Percentiles rank a stretch among this genome's conserved stretches.
Evolutionary conservation across 2,888 invertebrate genomes (phyloP).

Genomic region (Eretmocerus hayati): DNA sequence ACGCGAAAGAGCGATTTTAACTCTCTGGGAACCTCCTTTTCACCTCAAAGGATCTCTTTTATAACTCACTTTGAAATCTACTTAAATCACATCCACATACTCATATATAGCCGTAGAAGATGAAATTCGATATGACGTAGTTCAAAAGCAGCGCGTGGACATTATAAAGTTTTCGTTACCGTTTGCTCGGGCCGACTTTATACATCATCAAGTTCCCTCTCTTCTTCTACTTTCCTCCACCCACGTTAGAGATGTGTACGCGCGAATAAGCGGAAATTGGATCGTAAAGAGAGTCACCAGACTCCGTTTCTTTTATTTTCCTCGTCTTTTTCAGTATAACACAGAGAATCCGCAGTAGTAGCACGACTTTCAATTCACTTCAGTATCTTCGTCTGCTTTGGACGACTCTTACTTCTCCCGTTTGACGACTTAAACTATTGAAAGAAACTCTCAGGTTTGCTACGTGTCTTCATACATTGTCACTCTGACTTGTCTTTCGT

Average conservation of each 20-base stretch:
- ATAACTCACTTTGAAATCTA: slow-evolving; percentile 19
- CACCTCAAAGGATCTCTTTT: slow-evolving; percentile 8
- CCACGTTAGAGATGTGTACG: slow-evolving; percentile 12
- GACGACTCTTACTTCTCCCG: background rate
- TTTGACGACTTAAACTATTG: slow-evolving; percentile 12
- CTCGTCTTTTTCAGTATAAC: background rate
- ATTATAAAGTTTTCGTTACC: slow-evolving; percentile 22
- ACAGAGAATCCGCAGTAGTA: slow-evolving; percentile 10
- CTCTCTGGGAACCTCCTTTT: slow-evolving; percentile 9
- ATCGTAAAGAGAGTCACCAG: slow-evolving; percentile 21
- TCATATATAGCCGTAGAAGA: slow-evolving; percentile 1
- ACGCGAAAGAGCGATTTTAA: slow-evolving; percentile 8
- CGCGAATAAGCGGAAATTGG: slow-evolving; percentile 25
- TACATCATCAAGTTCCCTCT: slow-evolving; percentile 10
- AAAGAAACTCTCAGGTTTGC: slow-evolving; percentile 13
- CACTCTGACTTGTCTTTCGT: no score
- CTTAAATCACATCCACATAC: slow-evolving; percentile 8
- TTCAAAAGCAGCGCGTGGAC: slow-evolving; percentile 12
- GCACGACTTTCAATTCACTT: slow-evolving; percentile 15
- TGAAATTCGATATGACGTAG: slow-evolving; percentile 21
- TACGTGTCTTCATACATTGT: slow-evolving; percentile 9
- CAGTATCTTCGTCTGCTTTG: slow-evolving; percentile 5
- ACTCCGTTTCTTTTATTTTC: background rate
- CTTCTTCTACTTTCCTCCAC: slow-evolving; percentile 1
- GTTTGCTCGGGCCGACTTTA: slow-evolving; percentile 20